Conservation (phyloP, 2,888 invertebrate genomes). For the Ceramica pisi region DNA sequence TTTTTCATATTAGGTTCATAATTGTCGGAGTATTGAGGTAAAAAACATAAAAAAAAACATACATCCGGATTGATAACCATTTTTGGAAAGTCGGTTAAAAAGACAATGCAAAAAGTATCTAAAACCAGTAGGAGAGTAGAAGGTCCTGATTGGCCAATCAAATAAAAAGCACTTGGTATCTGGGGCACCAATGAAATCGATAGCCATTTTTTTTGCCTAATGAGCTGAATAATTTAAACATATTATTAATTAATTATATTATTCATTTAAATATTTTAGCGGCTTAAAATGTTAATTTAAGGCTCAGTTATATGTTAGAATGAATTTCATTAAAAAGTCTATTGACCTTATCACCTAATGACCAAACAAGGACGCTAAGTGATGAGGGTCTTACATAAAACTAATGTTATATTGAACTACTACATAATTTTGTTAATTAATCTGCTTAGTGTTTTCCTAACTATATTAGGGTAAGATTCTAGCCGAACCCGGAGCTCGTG, state of each 20-base stretch:
- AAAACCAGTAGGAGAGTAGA: background rate
- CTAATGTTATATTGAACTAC: no score
- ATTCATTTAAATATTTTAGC: background rate
- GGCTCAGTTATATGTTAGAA: background rate
- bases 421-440: no score
- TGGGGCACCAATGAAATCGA: background rate
- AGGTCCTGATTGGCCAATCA: background rate
- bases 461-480: no score
- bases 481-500: no score
- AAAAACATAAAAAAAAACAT: no score
- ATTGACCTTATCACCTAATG: background rate
- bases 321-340: slow-evolving; percentile 2
- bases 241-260: background rate
- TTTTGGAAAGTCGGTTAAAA: no score
- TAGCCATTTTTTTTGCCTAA: background rate
- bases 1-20: no score
- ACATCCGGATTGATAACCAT: no score
- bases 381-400: background rate
- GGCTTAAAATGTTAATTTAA: background rate
- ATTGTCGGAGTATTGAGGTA: no score
- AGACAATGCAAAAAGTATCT: background rate
- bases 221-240: background rate
- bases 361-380: background rate
- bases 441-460: no score
- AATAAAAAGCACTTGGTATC: background rate